Conservation (phyloP, 1,140 invertebrate species). For the Harpegnathos saltator region DNA sequence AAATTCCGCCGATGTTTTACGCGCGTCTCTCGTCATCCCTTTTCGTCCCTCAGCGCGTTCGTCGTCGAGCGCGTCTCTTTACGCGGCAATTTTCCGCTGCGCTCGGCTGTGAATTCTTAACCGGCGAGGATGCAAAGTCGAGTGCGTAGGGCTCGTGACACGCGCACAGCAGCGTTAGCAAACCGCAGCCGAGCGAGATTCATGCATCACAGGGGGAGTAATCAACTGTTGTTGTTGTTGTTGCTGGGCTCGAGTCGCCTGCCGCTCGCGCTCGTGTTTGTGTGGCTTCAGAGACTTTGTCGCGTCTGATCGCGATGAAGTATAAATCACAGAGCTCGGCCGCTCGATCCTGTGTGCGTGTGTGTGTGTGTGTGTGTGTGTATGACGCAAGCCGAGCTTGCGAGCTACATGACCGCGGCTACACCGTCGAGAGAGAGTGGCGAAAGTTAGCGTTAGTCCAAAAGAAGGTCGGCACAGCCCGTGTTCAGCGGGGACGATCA, state of each 20-base stretch:
- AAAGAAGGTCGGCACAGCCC: conserved; percentile 48
- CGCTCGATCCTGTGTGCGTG: too few relatives aligned
- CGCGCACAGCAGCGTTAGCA: too few relatives aligned
- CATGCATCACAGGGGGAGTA: too few relatives aligned
- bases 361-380: too few relatives aligned
- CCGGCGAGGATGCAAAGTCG: background rate
- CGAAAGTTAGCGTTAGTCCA: conserved; percentile 43
- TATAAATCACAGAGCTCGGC: background rate
- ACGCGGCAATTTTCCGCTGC: background rate
- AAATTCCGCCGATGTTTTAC: conserved; percentile 63
- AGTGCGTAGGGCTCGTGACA: too few relatives aligned
- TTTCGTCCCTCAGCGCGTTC: background rate
- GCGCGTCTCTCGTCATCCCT: background rate
- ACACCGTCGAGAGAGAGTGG: conserved; percentile 42
- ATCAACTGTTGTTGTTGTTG: too few relatives aligned
- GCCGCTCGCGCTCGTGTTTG: too few relatives aligned
- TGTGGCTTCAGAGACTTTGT: too few relatives aligned
- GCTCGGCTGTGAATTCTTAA: background rate
- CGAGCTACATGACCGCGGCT: background rate
- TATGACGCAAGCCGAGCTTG: background rate
- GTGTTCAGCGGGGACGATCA: conserved; percentile 47
- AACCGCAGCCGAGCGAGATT: too few relatives aligned
- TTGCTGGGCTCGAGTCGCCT: too few relatives aligned
- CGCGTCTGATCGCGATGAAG: background rate
- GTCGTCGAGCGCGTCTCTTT: conserved; percentile 11